Evolutionary conservation across 1,140 invertebrate species (phyloP).

Genomic region (Mycetomoellerius zeteki): DNA sequence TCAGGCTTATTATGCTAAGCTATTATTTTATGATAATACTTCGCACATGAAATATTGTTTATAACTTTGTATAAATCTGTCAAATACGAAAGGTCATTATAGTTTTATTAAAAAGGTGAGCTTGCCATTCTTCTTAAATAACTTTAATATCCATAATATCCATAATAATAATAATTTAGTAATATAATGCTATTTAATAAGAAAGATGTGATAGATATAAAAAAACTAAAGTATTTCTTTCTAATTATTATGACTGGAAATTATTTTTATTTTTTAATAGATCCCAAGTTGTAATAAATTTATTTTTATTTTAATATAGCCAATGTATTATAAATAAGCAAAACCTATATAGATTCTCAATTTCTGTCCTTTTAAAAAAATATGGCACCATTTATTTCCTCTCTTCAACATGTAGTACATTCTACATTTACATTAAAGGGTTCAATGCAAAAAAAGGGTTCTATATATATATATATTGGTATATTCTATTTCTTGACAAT

Average conservation of each 20-base stretch:
- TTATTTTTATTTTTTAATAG: not conserved
- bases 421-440: too few species aligned
- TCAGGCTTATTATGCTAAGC: too few species aligned
- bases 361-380: too few species aligned
- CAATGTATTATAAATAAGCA: not conserved
- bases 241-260: not conserved
- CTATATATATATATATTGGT: too few species aligned
- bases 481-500: too few species aligned
- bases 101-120: not conserved
- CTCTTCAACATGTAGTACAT: too few species aligned
- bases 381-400: not conserved
- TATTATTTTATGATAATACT: conserved; percentile 8
- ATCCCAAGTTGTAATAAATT: not conserved
- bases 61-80: not conserved
- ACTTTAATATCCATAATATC: not conserved
- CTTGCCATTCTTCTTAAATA: not conserved
- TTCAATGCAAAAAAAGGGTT: too few species aligned
- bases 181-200: not conserved
- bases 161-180: not conserved
- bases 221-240: not conserved
- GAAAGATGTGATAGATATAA: not conserved
- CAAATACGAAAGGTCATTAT: conserved; percentile 8
- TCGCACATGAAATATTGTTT: not conserved
- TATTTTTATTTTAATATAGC: not conserved
- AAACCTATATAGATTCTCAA: not conserved